Percentiles rank a stretch among this genome's conserved stretches.
Evolutionary conservation across 2,797 vertebrate species (phyloP).

Genomic region (Gastrophryne carolinensis): DNA sequence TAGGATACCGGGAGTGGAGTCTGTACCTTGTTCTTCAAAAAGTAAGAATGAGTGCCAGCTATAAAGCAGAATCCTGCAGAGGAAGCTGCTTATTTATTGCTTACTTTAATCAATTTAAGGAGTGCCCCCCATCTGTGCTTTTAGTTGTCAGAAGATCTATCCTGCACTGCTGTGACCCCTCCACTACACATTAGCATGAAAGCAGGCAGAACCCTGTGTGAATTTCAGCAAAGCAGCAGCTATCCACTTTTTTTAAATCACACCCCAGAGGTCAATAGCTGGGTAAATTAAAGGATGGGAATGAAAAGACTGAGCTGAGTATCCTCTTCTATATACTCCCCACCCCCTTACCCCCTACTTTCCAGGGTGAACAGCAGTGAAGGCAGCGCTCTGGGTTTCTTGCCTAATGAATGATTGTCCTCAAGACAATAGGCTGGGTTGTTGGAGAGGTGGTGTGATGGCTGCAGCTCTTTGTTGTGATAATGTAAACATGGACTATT

Average conservation of each 20-base stretch:
- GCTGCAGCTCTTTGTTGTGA: conserved; percentile 51
- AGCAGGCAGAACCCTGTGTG: conserved; percentile 22
- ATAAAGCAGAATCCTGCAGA: neutral
- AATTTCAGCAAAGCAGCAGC: conserved; percentile 22
- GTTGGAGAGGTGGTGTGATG: conserved; percentile 46
- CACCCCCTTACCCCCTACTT: conserved; percentile 29
- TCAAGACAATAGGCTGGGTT: conserved; percentile 39
- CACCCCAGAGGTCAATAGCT: conserved; percentile 44
- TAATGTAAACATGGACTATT: conserved; percentile 53
- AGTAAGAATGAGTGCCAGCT: too few species aligned
- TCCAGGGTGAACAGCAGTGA: conserved; percentile 21
- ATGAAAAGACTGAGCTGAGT: conserved; percentile 37
- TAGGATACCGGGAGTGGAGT: too few species aligned
- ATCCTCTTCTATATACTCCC: conserved; percentile 43
- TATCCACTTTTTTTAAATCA: conserved; percentile 35
- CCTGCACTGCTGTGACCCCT: neutral
- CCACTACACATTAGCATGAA: conserved; percentile 29
- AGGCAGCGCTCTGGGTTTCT: conserved; percentile 17
- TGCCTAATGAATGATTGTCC: conserved; percentile 51
- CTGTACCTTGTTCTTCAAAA: too few species aligned
- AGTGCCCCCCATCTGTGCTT: conserved; percentile 27
- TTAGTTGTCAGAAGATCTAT: conserved; percentile 30
- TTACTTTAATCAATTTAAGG: conserved; percentile 24
- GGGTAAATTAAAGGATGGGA: conserved; percentile 39
- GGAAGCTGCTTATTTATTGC: neutral